Evolutionary conservation across 2,113 vertebrate genomes (phyloP).

Genomic region (Chunga burmeisteri): DNA sequence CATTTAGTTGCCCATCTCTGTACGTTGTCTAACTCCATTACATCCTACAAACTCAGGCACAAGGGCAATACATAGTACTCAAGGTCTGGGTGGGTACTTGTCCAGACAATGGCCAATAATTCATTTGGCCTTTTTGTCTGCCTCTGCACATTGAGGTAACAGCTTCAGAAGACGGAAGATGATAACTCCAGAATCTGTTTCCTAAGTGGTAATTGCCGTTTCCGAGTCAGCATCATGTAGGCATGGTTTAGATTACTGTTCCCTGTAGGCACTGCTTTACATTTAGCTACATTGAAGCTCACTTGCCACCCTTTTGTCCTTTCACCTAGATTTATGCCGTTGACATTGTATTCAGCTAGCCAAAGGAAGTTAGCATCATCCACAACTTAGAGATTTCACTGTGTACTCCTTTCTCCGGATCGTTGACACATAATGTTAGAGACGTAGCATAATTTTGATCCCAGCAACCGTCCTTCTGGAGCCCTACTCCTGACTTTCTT

Average conservation of each 20-base stretch:
- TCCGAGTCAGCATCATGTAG: background rate
- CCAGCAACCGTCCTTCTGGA: background rate
- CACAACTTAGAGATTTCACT: background rate
- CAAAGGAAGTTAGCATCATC: background rate
- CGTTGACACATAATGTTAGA: background rate
- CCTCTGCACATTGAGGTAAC: background rate
- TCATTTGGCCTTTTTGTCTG: background rate
- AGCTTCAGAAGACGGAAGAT: background rate
- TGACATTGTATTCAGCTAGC: background rate
- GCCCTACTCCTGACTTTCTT: background rate
- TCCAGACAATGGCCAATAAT: background rate
- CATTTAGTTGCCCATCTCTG: background rate
- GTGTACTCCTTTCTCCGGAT: background rate
- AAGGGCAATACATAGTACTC: background rate
- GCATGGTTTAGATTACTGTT: background rate
- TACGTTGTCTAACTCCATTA: background rate
- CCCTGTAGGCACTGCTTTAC: background rate
- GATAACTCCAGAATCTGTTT: background rate
- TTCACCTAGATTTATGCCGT: background rate
- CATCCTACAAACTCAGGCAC: background rate
- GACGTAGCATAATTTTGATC: background rate
- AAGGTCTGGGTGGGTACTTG: background rate
- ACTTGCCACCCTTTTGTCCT: background rate
- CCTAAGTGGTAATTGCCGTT: background rate
- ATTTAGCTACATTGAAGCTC: background rate